Conservation (phyloP, 2,113 vertebrate species). For the Cisticola juncidis region DNA sequence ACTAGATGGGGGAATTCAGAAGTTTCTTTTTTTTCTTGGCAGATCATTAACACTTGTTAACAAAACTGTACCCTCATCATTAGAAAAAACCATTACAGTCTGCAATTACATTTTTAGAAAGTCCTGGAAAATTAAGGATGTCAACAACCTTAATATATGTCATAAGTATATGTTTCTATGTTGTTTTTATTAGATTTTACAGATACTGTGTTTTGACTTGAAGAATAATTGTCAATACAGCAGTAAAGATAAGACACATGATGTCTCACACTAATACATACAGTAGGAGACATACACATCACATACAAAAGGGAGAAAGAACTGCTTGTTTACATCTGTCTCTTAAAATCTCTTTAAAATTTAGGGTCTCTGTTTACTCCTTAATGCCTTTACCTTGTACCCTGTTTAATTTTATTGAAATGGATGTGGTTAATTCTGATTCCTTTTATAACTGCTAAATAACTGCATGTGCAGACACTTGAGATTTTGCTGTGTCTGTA, state of each 20-base stretch:
- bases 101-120: not conserved
- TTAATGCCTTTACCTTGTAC: not conserved
- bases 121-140: not conserved
- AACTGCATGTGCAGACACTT: not conserved
- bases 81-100: not conserved
- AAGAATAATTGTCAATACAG: not conserved
- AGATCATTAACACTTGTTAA: not conserved
- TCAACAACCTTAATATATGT: not conserved
- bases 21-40: not conserved
- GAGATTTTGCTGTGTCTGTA: not conserved
- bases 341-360: not conserved
- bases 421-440: not conserved
- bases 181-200: not conserved
- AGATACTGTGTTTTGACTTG: not conserved
- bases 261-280: not conserved
- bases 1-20: not conserved
- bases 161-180: not conserved
- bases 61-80: not conserved
- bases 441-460: not conserved
- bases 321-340: not conserved
- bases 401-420: not conserved
- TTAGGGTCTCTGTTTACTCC: not conserved
- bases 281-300: not conserved
- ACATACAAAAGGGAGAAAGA: not conserved
- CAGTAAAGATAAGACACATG: not conserved